A percentile compares a stretch with the other conserved stretches of the same genome.
Evolutionary conservation across 2,113 vertebrate species (phyloP).

Genomic region (mouse (Mus musculus)): GRCm39 chr11:102560501-102561000

Average conservation of each 20-base stretch:
- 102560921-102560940: neutral
- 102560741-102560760: constrained; percentile 47
- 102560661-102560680: neutral
- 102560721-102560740: neutral
- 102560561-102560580: constrained; percentile 37
- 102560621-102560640: neutral
- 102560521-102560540: constrained; percentile 48
- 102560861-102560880: constrained; percentile 5
- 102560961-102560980: neutral
- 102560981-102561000: neutral
- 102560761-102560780: constrained; percentile 24
- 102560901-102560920: constrained; percentile 3
- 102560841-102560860: neutral
- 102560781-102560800: constrained; percentile 48
- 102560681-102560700: neutral
- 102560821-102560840: constrained; percentile 20
- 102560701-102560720: constrained; percentile 31
- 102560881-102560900: constrained; percentile 37
- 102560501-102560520: neutral
- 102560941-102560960: neutral
- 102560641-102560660: neutral
- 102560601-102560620: constrained; percentile 5
- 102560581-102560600: neutral
- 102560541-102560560: constrained; percentile 47
- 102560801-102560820: constrained; percentile 51